Evolutionary conservation across 2,113 vertebrate species (phyloP), one percentile per base, ranked within the genome.

Genomic region (Hiodon alosoides): DNA sequence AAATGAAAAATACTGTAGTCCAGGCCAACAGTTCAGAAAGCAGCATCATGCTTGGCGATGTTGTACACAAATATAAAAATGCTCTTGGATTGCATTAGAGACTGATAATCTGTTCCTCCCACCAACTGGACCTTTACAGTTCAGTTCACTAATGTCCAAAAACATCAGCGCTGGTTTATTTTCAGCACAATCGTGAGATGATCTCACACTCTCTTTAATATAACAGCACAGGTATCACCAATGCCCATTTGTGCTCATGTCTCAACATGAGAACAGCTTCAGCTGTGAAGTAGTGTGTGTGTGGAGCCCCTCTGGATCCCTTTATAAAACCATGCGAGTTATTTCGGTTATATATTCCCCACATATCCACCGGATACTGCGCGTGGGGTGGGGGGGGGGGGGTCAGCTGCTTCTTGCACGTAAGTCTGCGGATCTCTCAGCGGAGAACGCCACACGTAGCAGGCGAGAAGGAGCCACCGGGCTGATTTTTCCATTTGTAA

Each of bases 391-490:
- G n/a, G 66, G 46, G 7, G 65, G 5, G 13, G 14, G 14, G 3
- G 4, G 66, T 51, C 47, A 0, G 11, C n/a, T 67, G 47, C 48
- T 51, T 6, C 51, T 5, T 6, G 8, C 31, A 1, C 31, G 51
- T 51, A 67, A 51, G 48, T 48, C 51, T 67, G 47, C 10, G 65
- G 65, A 67, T 50, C 65, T 67, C 65, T 67, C 9, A 67, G 65
- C 2, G 31, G 31, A 31, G 31, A 31, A 31, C 31, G 31, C 31
- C 31, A 2, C 31, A 31, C 46, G 14, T 13, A 67, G 46, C 65
- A 14, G 65, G 47, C 3, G n/a, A 67, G 65, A 67, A 67, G 46
- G 7, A 50, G 47, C 51, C 47, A 31, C 7, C 47, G 14, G 65
- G 47, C 7, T 67, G 13, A 67, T 67, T 7, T 67, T 67, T 51